Percentiles rank a stretch among this genome's conserved stretches.
These are phyloP conservation scores for Gandaritis pyraliata DNA, from an alignment of 2,888 invertebrate species.

Conservation along the genomic window DNA sequence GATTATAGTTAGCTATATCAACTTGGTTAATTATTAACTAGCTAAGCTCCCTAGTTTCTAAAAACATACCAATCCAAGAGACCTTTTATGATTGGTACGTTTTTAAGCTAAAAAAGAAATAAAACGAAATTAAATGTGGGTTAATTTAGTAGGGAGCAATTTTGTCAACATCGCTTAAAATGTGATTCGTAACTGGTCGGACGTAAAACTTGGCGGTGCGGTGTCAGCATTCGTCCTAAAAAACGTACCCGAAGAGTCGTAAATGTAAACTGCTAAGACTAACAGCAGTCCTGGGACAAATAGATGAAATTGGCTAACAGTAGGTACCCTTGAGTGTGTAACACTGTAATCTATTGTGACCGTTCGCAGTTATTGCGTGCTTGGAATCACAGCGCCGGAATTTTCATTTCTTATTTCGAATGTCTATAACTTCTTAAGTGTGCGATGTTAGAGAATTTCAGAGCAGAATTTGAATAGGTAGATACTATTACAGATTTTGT, in stretches of 20 bases:
- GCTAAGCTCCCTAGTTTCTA: too few relatives aligned
- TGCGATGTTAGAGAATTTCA: constrained; percentile 27
- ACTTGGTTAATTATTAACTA: too few relatives aligned
- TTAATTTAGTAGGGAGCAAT: constrained; percentile 20
- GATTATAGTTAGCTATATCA: too few relatives aligned
- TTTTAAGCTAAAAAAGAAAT: not conserved
- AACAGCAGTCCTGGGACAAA: constrained; percentile 57
- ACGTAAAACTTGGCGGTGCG: constrained; percentile 28
- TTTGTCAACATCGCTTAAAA: constrained; percentile 27
- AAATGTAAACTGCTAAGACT: constrained; percentile 49
- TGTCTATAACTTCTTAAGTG: constrained; percentile 44
- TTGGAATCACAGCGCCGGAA: constrained; percentile 30
- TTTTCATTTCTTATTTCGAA: constrained; percentile 39
- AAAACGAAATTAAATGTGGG: constrained; percentile 8
- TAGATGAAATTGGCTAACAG: constrained; percentile 56
- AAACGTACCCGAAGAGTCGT: constrained; percentile 49
- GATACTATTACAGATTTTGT: constrained; percentile 6
- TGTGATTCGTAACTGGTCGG: constrained; percentile 26
- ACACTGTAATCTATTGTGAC: constrained; percentile 36
- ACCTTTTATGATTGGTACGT: not conserved
- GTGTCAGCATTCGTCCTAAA: constrained; percentile 44
- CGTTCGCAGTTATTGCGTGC: constrained; percentile 41
- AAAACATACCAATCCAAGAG: not conserved
- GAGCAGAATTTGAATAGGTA: constrained; percentile 11
- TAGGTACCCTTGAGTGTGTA: constrained; percentile 31